Evolutionary conservation across 1,140 invertebrate species (phyloP).

Genomic region (Drosophila seguyi): DNA sequence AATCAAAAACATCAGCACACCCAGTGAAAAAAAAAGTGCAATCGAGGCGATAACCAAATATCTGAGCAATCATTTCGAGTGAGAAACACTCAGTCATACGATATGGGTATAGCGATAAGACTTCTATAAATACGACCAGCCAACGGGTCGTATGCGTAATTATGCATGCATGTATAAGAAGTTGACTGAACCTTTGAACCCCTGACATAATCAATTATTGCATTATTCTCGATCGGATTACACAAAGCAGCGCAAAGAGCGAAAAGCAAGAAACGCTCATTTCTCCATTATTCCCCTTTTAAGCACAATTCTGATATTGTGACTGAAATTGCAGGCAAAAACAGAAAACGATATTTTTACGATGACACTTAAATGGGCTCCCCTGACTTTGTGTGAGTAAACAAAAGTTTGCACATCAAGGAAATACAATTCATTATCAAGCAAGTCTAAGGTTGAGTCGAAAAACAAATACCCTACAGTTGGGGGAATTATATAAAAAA

Average conservation of each 20-base stretch:
- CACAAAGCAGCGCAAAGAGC: slow-evolving; percentile 1
- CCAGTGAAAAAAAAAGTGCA: slow-evolving; percentile 9
- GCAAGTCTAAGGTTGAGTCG: background rate
- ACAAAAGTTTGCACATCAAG: slow-evolving; percentile 37
- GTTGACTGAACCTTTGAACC: slow-evolving; percentile 43
- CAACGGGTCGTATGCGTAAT: slow-evolving; percentile 34
- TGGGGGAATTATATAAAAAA: background rate
- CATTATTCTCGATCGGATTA: slow-evolving; percentile 18
- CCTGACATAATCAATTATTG: slow-evolving; percentile 27
- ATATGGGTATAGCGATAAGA: slow-evolving; percentile 31
- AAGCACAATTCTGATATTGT: slow-evolving; percentile 11
- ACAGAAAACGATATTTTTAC: slow-evolving; percentile 25
- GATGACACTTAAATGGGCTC: slow-evolving; percentile 19
- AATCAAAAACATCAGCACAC: slow-evolving; percentile 13
- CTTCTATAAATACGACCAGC: background rate
- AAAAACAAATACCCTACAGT: background rate
- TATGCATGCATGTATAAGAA: slow-evolving; percentile 14
- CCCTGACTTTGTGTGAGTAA: slow-evolving; percentile 2
- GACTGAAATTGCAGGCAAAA: slow-evolving; percentile 24
- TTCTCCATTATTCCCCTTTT: background rate
- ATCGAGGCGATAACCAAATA: slow-evolving; percentile 21
- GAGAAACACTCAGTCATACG: slow-evolving; percentile 15
- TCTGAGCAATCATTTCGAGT: slow-evolving; percentile 18
- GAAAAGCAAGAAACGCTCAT: background rate
- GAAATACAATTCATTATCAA: slow-evolving; percentile 42